Conservation (phyloP, 2,888 invertebrate genomes). For the Lagria hirta region DNA sequence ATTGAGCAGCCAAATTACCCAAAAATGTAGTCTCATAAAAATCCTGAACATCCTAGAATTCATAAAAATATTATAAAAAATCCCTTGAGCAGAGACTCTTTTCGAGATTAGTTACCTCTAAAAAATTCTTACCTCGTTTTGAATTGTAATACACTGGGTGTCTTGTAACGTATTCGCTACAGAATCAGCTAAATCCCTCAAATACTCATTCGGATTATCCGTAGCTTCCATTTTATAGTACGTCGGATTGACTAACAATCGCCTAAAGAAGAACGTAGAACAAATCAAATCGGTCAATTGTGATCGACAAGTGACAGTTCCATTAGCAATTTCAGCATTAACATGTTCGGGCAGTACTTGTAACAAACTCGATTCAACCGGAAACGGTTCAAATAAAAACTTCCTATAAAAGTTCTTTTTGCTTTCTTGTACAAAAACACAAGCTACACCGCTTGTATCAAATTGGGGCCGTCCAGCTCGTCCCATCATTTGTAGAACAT, state of each 20-base stretch:
- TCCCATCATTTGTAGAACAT: slow-evolving; percentile 99
- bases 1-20: slow-evolving; percentile 94
- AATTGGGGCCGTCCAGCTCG: slow-evolving; percentile 97
- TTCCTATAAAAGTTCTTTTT: slow-evolving; percentile 99
- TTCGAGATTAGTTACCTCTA: background rate
- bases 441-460: slow-evolving; percentile 88
- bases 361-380: slow-evolving; percentile 94
- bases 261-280: slow-evolving; percentile 97
- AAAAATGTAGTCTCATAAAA: slow-evolving; percentile 69
- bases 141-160: slow-evolving; percentile 72
- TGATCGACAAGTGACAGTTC: slow-evolving; percentile 89
- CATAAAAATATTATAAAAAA: slow-evolving; percentile 18
- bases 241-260: slow-evolving; percentile 87
- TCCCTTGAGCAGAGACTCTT: background rate
- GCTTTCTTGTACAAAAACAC: slow-evolving; percentile 89
- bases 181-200: slow-evolving; percentile 80
- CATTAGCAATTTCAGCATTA: slow-evolving; percentile 96
- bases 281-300: slow-evolving; percentile 95
- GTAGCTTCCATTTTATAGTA: slow-evolving; percentile 80
- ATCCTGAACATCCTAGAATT: slow-evolving; percentile 59
- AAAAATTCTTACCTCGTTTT: slow-evolving; percentile 70
- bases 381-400: slow-evolving; percentile 98
- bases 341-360: slow-evolving; percentile 93
- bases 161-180: slow-evolving; percentile 70
- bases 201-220: slow-evolving; percentile 72